Evolutionary conservation across 2,888 invertebrate genomes (phyloP).

Genomic region (Nipponacmea schrenckii): DNA sequence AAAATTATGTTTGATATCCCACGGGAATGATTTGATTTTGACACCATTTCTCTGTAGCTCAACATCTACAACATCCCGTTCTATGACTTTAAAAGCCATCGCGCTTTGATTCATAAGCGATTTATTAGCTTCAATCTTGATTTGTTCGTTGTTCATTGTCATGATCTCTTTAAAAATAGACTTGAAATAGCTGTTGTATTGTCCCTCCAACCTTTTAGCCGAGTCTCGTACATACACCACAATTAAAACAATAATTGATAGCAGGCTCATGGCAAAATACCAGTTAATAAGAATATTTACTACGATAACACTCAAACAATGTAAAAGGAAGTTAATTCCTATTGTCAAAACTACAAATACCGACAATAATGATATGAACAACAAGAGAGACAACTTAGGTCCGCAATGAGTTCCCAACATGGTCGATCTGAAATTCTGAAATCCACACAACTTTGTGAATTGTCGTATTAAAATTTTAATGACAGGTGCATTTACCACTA

Average conservation of each 20-base stretch:
- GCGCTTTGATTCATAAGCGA: neutral
- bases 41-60: neutral
- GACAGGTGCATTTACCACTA: neutral
- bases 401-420: neutral
- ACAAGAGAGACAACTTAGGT: constrained; percentile 10
- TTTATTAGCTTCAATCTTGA: neutral
- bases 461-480: neutral
- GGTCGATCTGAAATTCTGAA: neutral
- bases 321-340: constrained; percentile 27
- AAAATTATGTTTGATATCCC: neutral
- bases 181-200: constrained; percentile 6
- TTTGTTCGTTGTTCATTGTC: neutral
- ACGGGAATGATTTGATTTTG: neutral
- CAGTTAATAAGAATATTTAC: constrained; percentile 24
- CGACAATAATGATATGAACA: constrained; percentile 21
- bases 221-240: constrained; percentile 29
- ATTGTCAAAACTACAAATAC: constrained; percentile 26
- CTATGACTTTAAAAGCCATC: neutral
- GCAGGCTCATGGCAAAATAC: constrained; percentile 21
- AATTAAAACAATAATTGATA: constrained; percentile 25
- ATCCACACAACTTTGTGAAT: neutral
- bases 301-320: constrained; percentile 22
- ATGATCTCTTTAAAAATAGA: constrained; percentile 1
- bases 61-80: neutral
- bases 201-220: constrained; percentile 12